These are phyloP conservation scores for Heterocephalus glaber DNA, from an alignment of 2,113 vertebrate genomes.

Conservation along the genomic window DNA sequence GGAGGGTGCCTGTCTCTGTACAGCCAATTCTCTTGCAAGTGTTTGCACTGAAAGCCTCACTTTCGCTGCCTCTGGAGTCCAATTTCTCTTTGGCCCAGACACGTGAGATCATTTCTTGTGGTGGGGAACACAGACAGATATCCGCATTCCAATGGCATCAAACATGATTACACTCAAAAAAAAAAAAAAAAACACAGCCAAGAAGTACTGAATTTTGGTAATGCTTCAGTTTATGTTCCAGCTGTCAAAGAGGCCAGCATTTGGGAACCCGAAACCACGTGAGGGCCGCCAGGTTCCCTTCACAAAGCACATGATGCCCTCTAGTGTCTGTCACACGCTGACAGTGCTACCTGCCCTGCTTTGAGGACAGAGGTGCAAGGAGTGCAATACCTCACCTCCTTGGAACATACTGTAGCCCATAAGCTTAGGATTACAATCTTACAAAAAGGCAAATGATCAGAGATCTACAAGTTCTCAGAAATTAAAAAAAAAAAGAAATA, in stretches of 20 bases:
- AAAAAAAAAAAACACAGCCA: not conserved
- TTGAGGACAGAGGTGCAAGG: not conserved
- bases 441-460: not conserved
- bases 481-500: not conserved
- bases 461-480: not conserved
- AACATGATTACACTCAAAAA: not conserved
- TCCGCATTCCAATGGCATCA: not conserved
- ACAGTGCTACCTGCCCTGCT: not conserved
- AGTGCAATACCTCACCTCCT: not conserved
- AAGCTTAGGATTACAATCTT: not conserved
- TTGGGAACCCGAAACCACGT: not conserved
- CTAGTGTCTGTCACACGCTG: not conserved
- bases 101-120: not conserved
- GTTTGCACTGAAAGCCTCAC: not conserved
- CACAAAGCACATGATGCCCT: fast-evolving
- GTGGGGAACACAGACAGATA: not conserved
- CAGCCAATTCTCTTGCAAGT: not conserved
- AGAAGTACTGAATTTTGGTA: not conserved
- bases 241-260: not conserved
- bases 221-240: not conserved
- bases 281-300: not conserved
- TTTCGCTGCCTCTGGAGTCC: not conserved
- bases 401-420: not conserved
- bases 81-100: not conserved
- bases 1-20: not conserved